Evolutionary conservation across 1,140 invertebrate genomes (phyloP).

Genomic region (Bombus huntii): DNA sequence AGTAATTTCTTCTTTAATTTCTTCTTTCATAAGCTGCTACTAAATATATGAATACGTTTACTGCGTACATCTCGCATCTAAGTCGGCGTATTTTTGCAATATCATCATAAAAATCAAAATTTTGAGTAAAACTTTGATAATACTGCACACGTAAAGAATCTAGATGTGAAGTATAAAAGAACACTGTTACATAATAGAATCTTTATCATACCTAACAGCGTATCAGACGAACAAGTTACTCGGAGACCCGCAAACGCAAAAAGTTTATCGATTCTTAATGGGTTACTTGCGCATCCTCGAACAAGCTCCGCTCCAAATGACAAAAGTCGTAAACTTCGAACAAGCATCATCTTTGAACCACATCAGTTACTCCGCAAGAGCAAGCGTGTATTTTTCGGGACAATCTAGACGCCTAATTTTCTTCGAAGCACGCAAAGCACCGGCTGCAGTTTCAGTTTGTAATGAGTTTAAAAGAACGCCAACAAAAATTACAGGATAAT

Average conservation of each 20-base stretch:
- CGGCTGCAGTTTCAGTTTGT: not conserved
- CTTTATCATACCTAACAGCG: not conserved
- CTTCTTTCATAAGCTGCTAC: too few species aligned
- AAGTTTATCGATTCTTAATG: constrained; percentile 32
- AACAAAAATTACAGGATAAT: constrained; percentile 7
- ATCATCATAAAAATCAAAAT: too few species aligned
- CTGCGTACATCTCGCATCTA: too few species aligned
- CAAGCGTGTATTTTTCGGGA: constrained; percentile 5
- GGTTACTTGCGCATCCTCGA: not conserved
- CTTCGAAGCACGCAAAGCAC: not conserved
- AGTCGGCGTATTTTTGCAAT: too few species aligned
- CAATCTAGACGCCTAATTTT: constrained; percentile 24
- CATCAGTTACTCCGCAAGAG: not conserved
- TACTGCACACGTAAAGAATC: too few species aligned
- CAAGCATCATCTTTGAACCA: not conserved
- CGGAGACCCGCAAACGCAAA: not conserved
- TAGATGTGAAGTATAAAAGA: too few species aligned
- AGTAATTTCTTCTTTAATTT: too few species aligned
- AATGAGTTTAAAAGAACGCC: constrained; percentile 4
- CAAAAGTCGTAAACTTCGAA: constrained; percentile 26
- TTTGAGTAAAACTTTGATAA: too few species aligned
- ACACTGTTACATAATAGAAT: not conserved
- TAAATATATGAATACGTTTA: too few species aligned
- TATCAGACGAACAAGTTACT: not conserved
- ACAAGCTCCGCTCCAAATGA: constrained; percentile 13